These are phyloP conservation scores for Nyctibius bracteatus DNA, from an alignment of 2,113 vertebrate genomes.

Conservation along the genomic window DNA sequence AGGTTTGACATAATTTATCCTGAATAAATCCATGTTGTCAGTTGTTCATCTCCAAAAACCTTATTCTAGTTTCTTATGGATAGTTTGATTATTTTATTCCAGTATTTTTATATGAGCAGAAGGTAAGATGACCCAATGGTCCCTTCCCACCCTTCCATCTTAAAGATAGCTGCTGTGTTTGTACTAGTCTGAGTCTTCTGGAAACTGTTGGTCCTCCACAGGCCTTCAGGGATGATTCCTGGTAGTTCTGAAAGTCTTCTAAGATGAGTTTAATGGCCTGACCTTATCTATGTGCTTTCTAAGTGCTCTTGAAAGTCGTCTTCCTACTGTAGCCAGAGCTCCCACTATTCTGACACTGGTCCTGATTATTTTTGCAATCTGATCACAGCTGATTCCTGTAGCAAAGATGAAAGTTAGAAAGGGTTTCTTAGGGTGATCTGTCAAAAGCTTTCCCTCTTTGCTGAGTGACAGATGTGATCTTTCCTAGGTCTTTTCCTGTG, in stretches of 20 bases:
- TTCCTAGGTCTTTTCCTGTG: neutral
- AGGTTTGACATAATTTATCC: neutral
- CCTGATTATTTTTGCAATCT: slow-evolving; percentile 43
- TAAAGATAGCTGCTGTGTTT: neutral
- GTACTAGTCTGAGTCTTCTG: neutral
- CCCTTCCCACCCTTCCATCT: neutral
- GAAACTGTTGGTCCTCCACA: neutral
- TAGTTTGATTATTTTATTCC: neutral
- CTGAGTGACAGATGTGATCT: slow-evolving; percentile 46
- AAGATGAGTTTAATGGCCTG: neutral
- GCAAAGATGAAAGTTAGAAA: slow-evolving; percentile 8
- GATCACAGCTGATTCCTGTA: slow-evolving; percentile 3
- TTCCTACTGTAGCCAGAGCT: neutral
- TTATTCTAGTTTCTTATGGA: neutral
- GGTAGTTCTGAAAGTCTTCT: neutral
- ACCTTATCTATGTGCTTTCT: neutral
- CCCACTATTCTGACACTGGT: neutral
- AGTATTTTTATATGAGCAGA: neutral
- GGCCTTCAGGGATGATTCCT: neutral
- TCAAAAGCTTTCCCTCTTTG: slow-evolving; percentile 10
- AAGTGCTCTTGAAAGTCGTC: neutral
- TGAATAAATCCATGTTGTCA: neutral
- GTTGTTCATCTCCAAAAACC: neutral
- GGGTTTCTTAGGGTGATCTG: slow-evolving; percentile 34
- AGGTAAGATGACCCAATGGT: neutral